A percentile compares a stretch with the other conserved stretches of the same genome.
Conservation (phyloP, 2,797 vertebrate genomes). For the Carcharodon carcharias region DNA sequence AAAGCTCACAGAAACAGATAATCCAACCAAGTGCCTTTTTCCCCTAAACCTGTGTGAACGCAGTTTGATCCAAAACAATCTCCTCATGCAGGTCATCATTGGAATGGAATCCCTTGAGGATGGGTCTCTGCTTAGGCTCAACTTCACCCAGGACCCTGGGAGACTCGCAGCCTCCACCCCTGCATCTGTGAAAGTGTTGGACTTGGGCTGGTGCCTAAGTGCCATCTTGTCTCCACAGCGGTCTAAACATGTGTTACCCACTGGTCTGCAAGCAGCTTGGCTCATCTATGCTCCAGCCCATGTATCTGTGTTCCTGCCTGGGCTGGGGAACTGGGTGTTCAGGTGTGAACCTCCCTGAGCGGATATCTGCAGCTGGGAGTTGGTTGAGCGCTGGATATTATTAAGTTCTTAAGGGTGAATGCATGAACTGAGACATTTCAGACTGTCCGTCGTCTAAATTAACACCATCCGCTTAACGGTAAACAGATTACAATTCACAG, state of each 20-base stretch:
- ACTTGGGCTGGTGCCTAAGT: too few relatives aligned
- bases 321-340: too few relatives aligned
- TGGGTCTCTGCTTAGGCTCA: too few relatives aligned
- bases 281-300: neutral
- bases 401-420: neutral
- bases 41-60: neutral
- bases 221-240: too few relatives aligned
- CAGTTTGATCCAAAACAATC: neutral
- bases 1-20: neutral
- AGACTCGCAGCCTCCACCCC: too few relatives aligned
- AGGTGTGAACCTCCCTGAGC: too few relatives aligned
- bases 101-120: neutral
- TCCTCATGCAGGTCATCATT: neutral
- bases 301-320: too few relatives aligned
- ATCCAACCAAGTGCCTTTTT: neutral
- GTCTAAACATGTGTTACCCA: neutral
- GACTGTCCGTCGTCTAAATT: neutral
- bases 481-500: neutral
- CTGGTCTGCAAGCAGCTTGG: neutral
- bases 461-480: neutral
- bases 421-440: neutral
- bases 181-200: neutral
- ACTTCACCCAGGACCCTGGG: too few relatives aligned
- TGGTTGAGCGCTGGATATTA: fast-evolving
- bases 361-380: neutral